Evolutionary conservation across 2,797 vertebrate genomes (phyloP).

Genomic region (Chiloscyllium punctatum): DNA sequence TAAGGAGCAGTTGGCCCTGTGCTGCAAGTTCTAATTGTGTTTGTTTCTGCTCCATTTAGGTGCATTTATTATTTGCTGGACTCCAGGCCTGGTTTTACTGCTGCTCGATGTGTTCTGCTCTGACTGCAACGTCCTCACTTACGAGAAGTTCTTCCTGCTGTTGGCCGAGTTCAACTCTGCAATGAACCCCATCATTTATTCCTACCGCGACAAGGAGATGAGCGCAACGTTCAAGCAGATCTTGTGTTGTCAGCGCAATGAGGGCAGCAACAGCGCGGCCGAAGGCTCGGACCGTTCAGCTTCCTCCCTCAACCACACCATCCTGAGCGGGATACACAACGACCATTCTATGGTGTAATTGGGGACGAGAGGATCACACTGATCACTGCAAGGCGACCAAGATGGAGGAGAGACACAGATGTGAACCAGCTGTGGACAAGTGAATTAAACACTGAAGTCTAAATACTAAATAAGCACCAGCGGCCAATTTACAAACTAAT

Average conservation of each 20-base stretch:
- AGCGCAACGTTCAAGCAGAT: constrained; percentile 95
- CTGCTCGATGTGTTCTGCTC: constrained; percentile 89
- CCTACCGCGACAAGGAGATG: constrained; percentile 98
- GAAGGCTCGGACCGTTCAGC: constrained; percentile 92
- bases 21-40: background rate
- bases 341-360: constrained; percentile 89
- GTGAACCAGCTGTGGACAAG: background rate
- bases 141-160: constrained; percentile 95
- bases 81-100: constrained; percentile 86
- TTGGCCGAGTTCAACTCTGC: constrained; percentile 96
- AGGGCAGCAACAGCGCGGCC: constrained; percentile 74
- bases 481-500: constrained; percentile 27
- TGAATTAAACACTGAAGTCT: constrained; percentile 27
- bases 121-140: constrained; percentile 79
- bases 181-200: constrained; percentile 99
- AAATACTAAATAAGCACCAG: background rate
- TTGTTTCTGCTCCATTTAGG: constrained; percentile 57
- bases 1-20: background rate
- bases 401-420: background rate
- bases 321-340: constrained; percentile 76
- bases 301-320: constrained; percentile 91
- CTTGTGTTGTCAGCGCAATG: constrained; percentile 87
- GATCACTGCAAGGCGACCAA: too few species aligned
- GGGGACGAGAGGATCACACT: background rate
- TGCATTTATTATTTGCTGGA: constrained; percentile 97